These are phyloP conservation scores for Serilophus lunatus DNA, from an alignment of 2,113 vertebrate genomes.

Conservation along the genomic window DNA sequence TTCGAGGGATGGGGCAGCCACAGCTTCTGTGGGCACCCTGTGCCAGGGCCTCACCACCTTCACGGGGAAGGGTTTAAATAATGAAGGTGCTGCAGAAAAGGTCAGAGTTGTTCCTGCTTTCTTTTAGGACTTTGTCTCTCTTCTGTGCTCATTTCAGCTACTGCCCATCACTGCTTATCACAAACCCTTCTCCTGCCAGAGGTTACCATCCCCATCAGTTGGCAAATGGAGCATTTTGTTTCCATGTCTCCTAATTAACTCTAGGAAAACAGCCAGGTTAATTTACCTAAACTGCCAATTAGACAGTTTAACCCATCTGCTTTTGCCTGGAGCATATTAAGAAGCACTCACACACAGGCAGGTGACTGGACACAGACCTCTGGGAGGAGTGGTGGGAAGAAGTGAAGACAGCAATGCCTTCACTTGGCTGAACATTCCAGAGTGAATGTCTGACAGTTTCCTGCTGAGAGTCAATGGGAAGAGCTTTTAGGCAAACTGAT, in stretches of 20 bases:
- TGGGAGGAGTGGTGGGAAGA: constrained; percentile 26
- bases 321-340: constrained; percentile 46
- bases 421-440: background rate
- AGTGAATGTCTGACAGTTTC: background rate
- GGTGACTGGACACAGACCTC: constrained; percentile 20
- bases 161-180: constrained; percentile 11
- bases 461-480: constrained; percentile 7
- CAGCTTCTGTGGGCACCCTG: background rate
- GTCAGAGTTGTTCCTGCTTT: background rate
- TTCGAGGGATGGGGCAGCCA: background rate
- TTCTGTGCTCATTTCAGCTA: background rate
- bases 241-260: constrained; percentile 60
- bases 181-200: background rate
- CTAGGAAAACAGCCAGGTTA: constrained; percentile 67
- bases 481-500: constrained; percentile 35
- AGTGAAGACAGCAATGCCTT: background rate
- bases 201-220: constrained; percentile 49
- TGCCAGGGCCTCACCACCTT: background rate
- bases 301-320: constrained; percentile 63
- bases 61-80: background rate
- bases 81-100: background rate
- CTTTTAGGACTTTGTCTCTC: background rate
- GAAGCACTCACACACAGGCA: constrained; percentile 1
- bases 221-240: constrained; percentile 59
- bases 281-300: constrained; percentile 66